Percentiles rank a stretch among this genome's conserved stretches.
These are phyloP conservation scores for Nectonema munidae DNA, from an alignment of 2,888 invertebrate genomes.

Conservation along the genomic window DNA sequence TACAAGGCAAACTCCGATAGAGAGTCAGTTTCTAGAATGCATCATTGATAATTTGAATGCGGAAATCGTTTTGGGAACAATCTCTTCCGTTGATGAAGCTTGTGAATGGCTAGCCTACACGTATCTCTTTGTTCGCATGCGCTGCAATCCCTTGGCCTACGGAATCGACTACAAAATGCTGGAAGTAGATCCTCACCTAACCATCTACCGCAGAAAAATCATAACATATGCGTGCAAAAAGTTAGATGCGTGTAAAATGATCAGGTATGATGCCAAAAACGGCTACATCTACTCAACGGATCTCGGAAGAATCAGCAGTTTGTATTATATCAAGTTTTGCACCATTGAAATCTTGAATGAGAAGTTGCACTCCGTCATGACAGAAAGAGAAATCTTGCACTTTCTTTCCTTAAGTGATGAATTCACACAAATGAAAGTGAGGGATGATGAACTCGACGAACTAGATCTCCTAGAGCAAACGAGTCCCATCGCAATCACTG, in stretches of 20 bases:
- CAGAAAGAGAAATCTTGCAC: slow-evolving; percentile 31
- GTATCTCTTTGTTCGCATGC: slow-evolving; percentile 68
- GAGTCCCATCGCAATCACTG: too few species aligned
- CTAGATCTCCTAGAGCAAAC: slow-evolving; percentile 40
- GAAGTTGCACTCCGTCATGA: slow-evolving; percentile 2
- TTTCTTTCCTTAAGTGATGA: slow-evolving; percentile 69
- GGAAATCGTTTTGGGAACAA: slow-evolving; percentile 77
- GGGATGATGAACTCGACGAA: slow-evolving; percentile 75
- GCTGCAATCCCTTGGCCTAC: slow-evolving; percentile 50
- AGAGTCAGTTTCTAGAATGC: slow-evolving; percentile 66
- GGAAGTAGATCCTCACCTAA: slow-evolving; percentile 43
- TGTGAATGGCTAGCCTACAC: slow-evolving; percentile 92
- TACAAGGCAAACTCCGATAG: slow-evolving; percentile 85
- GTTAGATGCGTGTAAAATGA: slow-evolving; percentile 67
- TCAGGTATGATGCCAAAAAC: slow-evolving; percentile 49
- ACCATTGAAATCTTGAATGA: slow-evolving; percentile 36
- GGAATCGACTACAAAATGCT: slow-evolving; percentile 32
- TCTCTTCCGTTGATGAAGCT: slow-evolving; percentile 70
- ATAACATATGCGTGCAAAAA: slow-evolving; percentile 45
- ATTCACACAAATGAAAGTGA: slow-evolving; percentile 67
- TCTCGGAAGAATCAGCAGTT: slow-evolving; percentile 72
- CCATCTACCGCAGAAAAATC: slow-evolving; percentile 39
- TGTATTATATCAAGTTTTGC: slow-evolving; percentile 79
- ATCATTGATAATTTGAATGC: slow-evolving; percentile 87
- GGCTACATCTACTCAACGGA: slow-evolving; percentile 33